Evolutionary conservation across 2,797 vertebrate species (phyloP), one percentile per base, ranked within the genome.

Genomic region (Salarias fasciatus): DNA sequence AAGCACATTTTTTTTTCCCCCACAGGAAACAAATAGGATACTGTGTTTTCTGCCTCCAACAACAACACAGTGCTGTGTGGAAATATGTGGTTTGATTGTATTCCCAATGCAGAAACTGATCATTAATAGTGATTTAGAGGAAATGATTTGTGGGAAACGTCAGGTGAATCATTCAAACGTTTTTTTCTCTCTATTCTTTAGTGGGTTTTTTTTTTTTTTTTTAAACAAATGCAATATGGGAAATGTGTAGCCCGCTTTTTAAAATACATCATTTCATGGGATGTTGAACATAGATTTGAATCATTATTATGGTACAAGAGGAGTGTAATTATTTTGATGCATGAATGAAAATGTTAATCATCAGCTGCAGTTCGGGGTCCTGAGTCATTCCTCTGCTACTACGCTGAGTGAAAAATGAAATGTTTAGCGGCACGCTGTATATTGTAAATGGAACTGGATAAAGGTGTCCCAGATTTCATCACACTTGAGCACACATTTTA

Each of bases 391-490:
- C 41, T 5, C 1, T 41, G 12, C 8, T 3, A 11, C n/a, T 8
- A 6, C 8, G 8, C 11, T 52, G 38, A 11, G 43, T 6, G 6
- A 18, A 54, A 41, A 45, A 33, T 24, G 29, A 29, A 44, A 8
- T 44, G 14, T 54, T 74, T 29, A 11, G 11, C 38, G 12, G 10
- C 45, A 12, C 3, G 6, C 5, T 48, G 13, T 47, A 63, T 38
- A 50, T 11, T 49, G 49, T 40, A 36, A 74, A 35, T 38, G 36
- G 8, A 37, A 37, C 5, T 38, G 42, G 35, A 58, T 68, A 40
- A 51, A 55, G 28, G 45, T 36, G 42, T 48, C 54, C 5, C 47
- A 70, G 49, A 73, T 61, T 53, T 38, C 10, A 78, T 68, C 60
- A 13, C 55, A 53, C 52, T 62, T 59, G 24, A 53, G 14, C 55